Evolutionary conservation across 2,113 vertebrate genomes (phyloP).

Genomic region (Gymnocephalus cernua): DNA sequence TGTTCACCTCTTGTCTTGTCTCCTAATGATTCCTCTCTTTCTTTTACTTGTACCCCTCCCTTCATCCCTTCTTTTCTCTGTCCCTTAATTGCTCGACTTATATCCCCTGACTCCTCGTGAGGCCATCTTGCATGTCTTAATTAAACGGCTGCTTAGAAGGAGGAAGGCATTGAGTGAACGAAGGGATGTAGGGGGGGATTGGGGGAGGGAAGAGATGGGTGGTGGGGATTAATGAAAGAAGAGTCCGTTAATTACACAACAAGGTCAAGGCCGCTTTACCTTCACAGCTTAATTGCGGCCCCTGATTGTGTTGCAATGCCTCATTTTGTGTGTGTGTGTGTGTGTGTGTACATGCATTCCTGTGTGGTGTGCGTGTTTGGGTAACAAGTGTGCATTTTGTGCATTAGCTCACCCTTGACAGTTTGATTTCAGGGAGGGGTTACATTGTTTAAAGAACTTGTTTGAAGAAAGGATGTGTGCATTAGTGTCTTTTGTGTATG

Average conservation of each 20-base stretch:
- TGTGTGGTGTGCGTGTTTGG: not conserved
- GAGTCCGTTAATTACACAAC: slow-evolving; percentile 81
- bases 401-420: slow-evolving; percentile 1
- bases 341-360: too few species aligned
- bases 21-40: not conserved
- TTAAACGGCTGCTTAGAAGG: slow-evolving; percentile 74
- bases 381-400: not conserved
- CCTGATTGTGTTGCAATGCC: slow-evolving; percentile 69
- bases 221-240: slow-evolving; percentile 74
- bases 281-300: slow-evolving; percentile 79
- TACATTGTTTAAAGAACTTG: slow-evolving; percentile 7
- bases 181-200: not conserved
- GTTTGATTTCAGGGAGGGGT: not conserved
- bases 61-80: slow-evolving; percentile 9
- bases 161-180: slow-evolving; percentile 26
- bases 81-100: slow-evolving; percentile 64
- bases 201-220: slow-evolving; percentile 17
- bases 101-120: slow-evolving; percentile 55
- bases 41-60: not conserved
- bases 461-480: not conserved
- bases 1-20: not conserved
- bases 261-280: slow-evolving; percentile 80
- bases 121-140: slow-evolving; percentile 75
- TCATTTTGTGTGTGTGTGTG: slow-evolving; percentile 57
- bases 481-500: not conserved